phyloP scores from a whole-genome alignment of 2,113 vertebrate genomes.

The Agapornis roseicollis region DNA sequence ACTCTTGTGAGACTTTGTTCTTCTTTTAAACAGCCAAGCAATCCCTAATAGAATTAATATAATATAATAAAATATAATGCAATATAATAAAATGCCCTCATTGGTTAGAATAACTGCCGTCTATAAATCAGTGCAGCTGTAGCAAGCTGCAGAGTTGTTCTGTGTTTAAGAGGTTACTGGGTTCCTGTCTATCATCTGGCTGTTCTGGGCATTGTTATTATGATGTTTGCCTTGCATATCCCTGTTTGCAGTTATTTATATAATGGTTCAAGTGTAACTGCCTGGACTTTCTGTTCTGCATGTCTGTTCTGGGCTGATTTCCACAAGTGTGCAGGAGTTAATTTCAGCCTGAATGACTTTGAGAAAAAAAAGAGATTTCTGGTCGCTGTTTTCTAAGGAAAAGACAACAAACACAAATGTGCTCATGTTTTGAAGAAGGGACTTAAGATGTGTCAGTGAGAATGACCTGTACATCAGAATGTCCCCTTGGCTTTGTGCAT shows the following conservation, averaged over 20 bases:
- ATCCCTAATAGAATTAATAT: background rate
- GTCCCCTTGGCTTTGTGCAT: background rate
- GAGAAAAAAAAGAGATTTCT: background rate
- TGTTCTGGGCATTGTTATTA: background rate
- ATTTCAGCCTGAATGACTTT: background rate
- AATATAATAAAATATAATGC: background rate
- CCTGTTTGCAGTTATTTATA: background rate
- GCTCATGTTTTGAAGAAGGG: background rate
- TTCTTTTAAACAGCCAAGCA: background rate
- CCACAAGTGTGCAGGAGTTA: background rate
- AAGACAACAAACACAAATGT: rapidly evolving
- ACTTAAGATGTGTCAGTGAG: background rate
- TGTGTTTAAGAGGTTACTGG: constrained; percentile 9
- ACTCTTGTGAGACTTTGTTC: background rate
- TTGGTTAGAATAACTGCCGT: background rate
- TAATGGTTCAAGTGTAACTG: background rate
- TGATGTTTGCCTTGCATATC: background rate
- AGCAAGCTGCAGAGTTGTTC: background rate
- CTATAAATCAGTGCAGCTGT: background rate
- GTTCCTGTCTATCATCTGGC: background rate
- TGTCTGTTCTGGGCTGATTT: background rate
- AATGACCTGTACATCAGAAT: background rate
- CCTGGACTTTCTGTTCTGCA: background rate
- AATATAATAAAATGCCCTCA: background rate
- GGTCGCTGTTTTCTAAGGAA: background rate